Conservation (phyloP, 2,113 vertebrate genomes). For the Hystrix cristata region DNA sequence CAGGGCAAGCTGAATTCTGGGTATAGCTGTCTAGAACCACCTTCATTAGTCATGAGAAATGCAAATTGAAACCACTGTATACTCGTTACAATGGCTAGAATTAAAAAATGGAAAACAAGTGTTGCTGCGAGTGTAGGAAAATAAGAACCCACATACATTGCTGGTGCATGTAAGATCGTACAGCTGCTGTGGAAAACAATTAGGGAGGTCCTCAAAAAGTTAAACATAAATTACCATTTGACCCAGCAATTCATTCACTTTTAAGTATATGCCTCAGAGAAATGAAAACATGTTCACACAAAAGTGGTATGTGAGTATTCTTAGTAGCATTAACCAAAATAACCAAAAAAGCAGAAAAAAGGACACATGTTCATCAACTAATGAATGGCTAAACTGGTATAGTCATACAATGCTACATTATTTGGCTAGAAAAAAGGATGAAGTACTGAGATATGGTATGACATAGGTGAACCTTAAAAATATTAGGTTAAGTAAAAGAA, state of each 20-base stretch:
- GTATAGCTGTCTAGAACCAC: constrained; percentile 62
- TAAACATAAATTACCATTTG: not conserved
- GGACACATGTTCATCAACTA: not conserved
- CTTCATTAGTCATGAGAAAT: not conserved
- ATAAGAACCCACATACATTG: not conserved
- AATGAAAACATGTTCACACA: constrained; percentile 21
- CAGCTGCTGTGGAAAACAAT: not conserved
- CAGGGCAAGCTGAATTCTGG: constrained; percentile 55
- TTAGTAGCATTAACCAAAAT: not conserved
- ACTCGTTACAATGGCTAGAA: not conserved
- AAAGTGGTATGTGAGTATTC: not conserved
- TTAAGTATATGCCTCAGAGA: not conserved
- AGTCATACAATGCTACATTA: not conserved
- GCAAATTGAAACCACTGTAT: not conserved
- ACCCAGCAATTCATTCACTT: not conserved
- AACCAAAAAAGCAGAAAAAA: not conserved
- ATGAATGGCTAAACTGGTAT: not conserved
- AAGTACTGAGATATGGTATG: not conserved
- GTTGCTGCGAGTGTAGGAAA: not conserved
- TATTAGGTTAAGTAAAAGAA: not conserved
- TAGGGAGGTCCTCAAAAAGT: not conserved
- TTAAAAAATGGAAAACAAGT: not conserved
- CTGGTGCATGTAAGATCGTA: not conserved
- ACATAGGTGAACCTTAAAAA: not conserved
- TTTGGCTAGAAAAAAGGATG: not conserved